Evolutionary conservation across 2,888 invertebrate species (phyloP).

Genomic region (Caenorhabditis becei): DNA sequence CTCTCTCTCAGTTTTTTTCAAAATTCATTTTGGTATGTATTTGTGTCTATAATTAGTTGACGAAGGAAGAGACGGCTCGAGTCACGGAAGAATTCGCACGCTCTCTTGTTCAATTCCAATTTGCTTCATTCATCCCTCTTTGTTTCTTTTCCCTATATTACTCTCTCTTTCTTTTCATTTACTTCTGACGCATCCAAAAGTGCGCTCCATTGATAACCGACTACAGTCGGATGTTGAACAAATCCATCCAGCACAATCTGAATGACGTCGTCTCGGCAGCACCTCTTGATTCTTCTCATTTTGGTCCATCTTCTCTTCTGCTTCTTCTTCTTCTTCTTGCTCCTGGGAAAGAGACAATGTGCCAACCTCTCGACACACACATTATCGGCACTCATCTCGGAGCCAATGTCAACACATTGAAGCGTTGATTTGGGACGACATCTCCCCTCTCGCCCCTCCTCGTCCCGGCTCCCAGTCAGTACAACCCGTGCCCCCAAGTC

Average conservation of each 20-base stretch:
- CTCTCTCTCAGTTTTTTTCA: neutral
- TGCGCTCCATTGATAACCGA: neutral
- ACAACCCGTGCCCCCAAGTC: conserved; percentile 3
- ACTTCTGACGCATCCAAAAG: neutral
- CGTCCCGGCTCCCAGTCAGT: conserved; percentile 17
- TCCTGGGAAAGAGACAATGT: conserved; percentile 9
- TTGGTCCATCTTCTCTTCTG: conserved; percentile 14
- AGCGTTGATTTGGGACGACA: conserved; percentile 60
- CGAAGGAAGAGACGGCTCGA: neutral
- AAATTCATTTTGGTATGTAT: conserved; percentile 40
- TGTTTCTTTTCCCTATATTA: too few species aligned
- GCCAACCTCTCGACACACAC: conserved; percentile 52
- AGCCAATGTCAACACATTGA: conserved; percentile 61
- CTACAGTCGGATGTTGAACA: neutral
- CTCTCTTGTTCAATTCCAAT: conserved; percentile 8
- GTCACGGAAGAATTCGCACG: conserved; percentile 17
- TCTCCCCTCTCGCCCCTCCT: neutral
- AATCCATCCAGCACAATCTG: neutral
- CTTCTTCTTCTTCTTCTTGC: conserved; percentile 13
- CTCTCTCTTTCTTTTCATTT: neutral
- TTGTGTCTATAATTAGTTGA: conserved; percentile 31
- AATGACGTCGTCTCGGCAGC: neutral
- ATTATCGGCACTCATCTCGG: conserved; percentile 58
- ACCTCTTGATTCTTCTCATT: conserved; percentile 51
- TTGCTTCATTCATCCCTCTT: neutral